These are phyloP conservation scores for Oryctes rhinoceros DNA, from an alignment of 1,140 invertebrate species.

Conservation along the genomic window DNA sequence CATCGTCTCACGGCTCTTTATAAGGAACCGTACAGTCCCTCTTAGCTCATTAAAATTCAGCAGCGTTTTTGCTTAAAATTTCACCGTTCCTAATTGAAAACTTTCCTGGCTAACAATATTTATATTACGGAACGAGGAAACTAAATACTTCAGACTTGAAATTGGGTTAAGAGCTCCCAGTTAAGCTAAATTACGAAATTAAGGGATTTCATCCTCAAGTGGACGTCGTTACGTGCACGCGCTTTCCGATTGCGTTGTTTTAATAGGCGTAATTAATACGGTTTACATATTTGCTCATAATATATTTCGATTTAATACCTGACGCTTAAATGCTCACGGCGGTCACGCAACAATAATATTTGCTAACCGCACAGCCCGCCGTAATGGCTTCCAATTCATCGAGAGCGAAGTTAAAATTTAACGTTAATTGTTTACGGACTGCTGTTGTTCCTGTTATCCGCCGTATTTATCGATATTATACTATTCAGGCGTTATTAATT, in stretches of 20 bases:
- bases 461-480: background rate
- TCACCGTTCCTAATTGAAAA: too few relatives aligned
- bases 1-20: too few relatives aligned
- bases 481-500: background rate
- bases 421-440: slow-evolving; percentile 1
- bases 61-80: too few relatives aligned
- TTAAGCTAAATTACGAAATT: too few relatives aligned
- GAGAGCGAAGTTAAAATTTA: background rate
- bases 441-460: background rate
- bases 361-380: background rate
- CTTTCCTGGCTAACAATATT: too few relatives aligned
- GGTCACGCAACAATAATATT: slow-evolving; percentile 15
- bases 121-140: too few relatives aligned
- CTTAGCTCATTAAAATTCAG: too few relatives aligned
- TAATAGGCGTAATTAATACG: background rate
- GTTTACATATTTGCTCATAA: background rate
- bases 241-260: background rate
- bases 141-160: too few relatives aligned
- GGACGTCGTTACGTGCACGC: background rate
- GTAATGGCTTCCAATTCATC: background rate
- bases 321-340: background rate
- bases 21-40: too few relatives aligned
- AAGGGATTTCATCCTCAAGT: background rate
- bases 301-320: slow-evolving; percentile 2
- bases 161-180: too few relatives aligned